A percentile compares a stretch with the other conserved stretches of the same genome.
Evolutionary conservation across 37 sponge, comb jelly and placozoan genomes (phyloP).

Genomic region (Hormiphora californensis): DNA sequence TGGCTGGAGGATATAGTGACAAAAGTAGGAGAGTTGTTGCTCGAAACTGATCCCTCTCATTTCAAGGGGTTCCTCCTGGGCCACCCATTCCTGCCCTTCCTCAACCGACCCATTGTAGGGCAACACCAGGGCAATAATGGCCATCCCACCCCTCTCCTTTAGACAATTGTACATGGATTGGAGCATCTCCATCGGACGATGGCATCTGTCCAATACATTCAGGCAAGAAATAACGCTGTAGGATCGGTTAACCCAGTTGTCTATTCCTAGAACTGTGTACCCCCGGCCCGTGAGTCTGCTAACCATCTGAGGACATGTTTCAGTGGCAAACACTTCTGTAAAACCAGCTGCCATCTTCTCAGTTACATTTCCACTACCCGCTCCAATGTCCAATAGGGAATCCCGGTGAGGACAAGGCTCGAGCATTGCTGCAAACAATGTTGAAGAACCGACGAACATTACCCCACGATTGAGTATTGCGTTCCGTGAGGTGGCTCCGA

Average conservation of each 20-base stretch:
- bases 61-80: background rate
- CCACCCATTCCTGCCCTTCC: conserved; percentile 17
- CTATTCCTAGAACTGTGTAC: background rate
- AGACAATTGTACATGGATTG: background rate
- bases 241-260: background rate
- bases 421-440: background rate
- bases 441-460: conserved; percentile 35
- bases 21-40: conserved; percentile 6
- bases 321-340: background rate
- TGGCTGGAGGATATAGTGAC: background rate
- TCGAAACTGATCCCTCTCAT: background rate
- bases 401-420: background rate
- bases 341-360: background rate
- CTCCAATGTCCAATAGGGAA: conserved; percentile 6
- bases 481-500: conserved; percentile 28
- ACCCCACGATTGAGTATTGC: conserved; percentile 10
- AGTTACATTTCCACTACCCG: conserved; percentile 27
- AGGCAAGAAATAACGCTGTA: conserved; percentile 21
- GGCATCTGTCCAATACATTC: conserved; percentile 41
- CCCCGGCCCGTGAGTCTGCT: background rate
- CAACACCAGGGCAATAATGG: conserved; percentile 5
- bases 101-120: conserved; percentile 54
- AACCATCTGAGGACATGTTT: conserved; percentile 6
- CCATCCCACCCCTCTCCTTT: background rate
- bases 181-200: background rate